Percentiles rank a stretch among this genome's conserved stretches.
phyloP scores from a whole-genome alignment of 1,140 invertebrate species.

The Zelostemma sp. region DNA sequence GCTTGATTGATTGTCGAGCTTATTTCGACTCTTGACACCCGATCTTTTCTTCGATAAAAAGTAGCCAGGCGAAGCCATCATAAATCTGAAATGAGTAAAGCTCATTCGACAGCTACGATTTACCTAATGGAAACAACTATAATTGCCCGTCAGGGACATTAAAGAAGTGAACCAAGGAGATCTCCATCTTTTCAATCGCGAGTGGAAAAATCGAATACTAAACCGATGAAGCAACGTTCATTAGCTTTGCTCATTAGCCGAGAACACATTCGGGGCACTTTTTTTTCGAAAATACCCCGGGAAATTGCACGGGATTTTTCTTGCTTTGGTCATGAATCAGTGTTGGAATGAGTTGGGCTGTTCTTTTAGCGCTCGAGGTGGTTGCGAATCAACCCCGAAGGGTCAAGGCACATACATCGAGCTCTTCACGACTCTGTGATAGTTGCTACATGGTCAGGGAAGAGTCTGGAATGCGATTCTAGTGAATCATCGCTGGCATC shows the following conservation, averaged over 20 bases:
- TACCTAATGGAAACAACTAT: slow-evolving; percentile 25
- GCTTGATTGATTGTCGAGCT: slow-evolving; percentile 23
- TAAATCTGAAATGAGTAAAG: slow-evolving; percentile 8
- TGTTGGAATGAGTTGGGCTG: too few relatives aligned
- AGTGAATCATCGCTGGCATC: slow-evolving; percentile 54
- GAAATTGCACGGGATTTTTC: background rate
- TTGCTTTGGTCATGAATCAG: background rate
- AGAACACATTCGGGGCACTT: background rate
- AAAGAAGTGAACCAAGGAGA: slow-evolving; percentile 22
- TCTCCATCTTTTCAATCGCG: slow-evolving; percentile 24
- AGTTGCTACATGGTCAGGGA: background rate
- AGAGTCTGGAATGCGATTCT: slow-evolving; percentile 41
- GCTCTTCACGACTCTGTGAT: slow-evolving; percentile 3
- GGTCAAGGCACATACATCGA: slow-evolving; percentile 20
- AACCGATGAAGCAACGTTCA: background rate
- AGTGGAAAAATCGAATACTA: slow-evolving; percentile 3
- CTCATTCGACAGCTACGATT: slow-evolving; percentile 14
- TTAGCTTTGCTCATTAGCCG: slow-evolving; percentile 13
- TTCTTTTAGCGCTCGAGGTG: background rate
- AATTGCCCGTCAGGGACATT: slow-evolving; percentile 15
- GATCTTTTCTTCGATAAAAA: background rate
- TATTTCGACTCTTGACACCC: slow-evolving; percentile 15
- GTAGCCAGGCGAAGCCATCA: too few relatives aligned
- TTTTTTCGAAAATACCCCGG: background rate
- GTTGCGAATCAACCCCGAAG: background rate